Base-by-base conservation (phyloP, 2,888 invertebrate genomes). In the Sarcophaga subvicina region DNA sequence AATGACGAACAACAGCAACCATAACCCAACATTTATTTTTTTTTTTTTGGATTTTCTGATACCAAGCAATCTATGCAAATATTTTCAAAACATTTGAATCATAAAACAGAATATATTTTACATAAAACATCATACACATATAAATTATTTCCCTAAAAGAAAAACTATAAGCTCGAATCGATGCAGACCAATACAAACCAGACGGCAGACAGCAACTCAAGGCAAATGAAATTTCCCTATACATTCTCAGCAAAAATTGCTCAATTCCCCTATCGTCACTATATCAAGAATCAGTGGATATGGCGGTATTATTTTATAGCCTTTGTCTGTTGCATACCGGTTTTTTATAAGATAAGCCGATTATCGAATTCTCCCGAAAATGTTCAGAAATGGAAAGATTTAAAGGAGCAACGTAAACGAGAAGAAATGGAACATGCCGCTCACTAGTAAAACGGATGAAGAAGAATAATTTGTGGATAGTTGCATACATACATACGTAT, bases 221-320 rank as follows among this genome's bases (percentile, higher is more conserved):
- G 75, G 25, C 64, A 63, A 75, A 97, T 98, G 97, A 97, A 96
- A 93, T 98, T 94, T 93, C 98, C 98, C 0, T 97, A 97, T 94
- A 97, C 98, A 0, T 93, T 95, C 75, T 91, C 95, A 2, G 96
- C 97, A 1, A 97, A 97, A 93, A 86, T 97, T 17, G 96, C 95
- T 11, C 96, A 96, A 92, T 98, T 98, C 91, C 98, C 98, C 3
- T 94, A 94, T 78, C 96, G 95, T 90, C 94, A 93, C 92, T 95
- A 97, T 92, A 91, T 95, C 69, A 94, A 95, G 88, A 96, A 97
- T 90, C 95, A 96, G 89, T 97, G 97, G 96, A 94, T 96, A 88
- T 95, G 95, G 94, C 95, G 94, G 90, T 97, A 96, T 93, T 96
- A 95, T 93, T 90, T 95, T 66, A 91, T 95, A 88, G 95, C 95